Evolutionary conservation across 2,888 invertebrate species (phyloP), one percentile per base, ranked within the genome.

Genomic region (Eucriotettix oculatus): DNA sequence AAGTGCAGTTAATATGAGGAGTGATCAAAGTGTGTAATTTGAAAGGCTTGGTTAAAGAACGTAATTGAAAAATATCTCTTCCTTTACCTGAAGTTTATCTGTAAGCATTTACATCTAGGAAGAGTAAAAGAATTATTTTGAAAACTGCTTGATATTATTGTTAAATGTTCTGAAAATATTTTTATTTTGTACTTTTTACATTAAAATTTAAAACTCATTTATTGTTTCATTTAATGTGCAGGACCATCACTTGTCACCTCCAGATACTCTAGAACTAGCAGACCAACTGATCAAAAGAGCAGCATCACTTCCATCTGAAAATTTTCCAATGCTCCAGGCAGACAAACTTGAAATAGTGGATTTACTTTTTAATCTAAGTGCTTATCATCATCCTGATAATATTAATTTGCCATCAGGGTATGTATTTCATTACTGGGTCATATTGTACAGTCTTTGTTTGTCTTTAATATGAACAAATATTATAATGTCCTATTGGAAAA

Each of bases 381-480:
- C 89, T 66, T 97, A 96, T 75, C 87, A 87, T 69, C 90, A 94
- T 70, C 95, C 95, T 0, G 95, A 95, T 67, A 93, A 92, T 69
- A 93, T 95, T 67, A 83, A 84, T 9, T 76, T 96, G 61, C 96
- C 97, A 0, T 72, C 82, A 14, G 91, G 89, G 76, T 91, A 76
- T 71, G 78, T 76, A 48, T 54, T 54, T 14, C 9, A 16, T 29
- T 10, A 3, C 16, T 54, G 17, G 9, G 16, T 54, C 29, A 29
- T 29, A 29, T 29, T 29, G 29, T 29, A 29, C 29, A 29, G 7
- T 7, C 29, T 29, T 29, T 29, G 29, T 29, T 29, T 29, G 7
- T 29, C 29, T 29, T 29, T 29, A 29, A 7, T 5, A 29, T 29
- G 29, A 29, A 29, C 7, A 29, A 29, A 29, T 29, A 29, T 29